phyloP scores from a whole-genome alignment of 2,113 vertebrate genomes.

The Hucho hucho region DNA sequence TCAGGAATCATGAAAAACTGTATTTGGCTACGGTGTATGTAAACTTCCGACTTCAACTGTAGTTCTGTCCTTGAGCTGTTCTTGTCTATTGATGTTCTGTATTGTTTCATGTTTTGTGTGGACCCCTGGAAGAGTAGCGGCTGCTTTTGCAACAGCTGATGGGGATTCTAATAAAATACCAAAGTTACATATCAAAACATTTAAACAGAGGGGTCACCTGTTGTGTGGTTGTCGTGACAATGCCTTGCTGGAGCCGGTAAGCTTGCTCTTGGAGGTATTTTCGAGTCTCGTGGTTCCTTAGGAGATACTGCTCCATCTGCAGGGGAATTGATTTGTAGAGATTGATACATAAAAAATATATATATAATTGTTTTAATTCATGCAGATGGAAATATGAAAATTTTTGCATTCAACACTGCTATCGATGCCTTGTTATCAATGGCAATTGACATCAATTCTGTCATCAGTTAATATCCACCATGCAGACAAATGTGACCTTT shows the following conservation, averaged over 20 bases:
- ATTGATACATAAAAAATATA: neutral
- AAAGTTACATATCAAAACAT: too few species aligned
- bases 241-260: conserved; percentile 95
- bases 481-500: conserved; percentile 77
- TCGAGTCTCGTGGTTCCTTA: conserved; percentile 94
- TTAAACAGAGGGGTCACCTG: conserved; percentile 73
- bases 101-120: too few species aligned
- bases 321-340: conserved; percentile 14
- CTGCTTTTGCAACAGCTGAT: too few species aligned
- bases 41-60: too few species aligned
- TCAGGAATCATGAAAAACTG: too few species aligned
- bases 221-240: conserved; percentile 93
- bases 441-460: neutral
- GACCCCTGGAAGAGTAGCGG: too few species aligned
- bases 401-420: neutral
- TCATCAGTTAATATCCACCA: neutral
- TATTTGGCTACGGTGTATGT: too few species aligned
- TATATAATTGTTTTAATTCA: too few species aligned
- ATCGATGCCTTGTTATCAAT: neutral
- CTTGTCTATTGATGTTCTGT: too few species aligned
- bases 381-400: too few species aligned
- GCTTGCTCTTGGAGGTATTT: conserved; percentile 95
- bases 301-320: conserved; percentile 94
- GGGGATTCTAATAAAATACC: too few species aligned
- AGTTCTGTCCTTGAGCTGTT: too few species aligned